Percentiles rank a stretch among this genome's conserved stretches.
phyloP scores from a whole-genome alignment of 1,140 invertebrate species.

The Lycorma delicatula region DNA sequence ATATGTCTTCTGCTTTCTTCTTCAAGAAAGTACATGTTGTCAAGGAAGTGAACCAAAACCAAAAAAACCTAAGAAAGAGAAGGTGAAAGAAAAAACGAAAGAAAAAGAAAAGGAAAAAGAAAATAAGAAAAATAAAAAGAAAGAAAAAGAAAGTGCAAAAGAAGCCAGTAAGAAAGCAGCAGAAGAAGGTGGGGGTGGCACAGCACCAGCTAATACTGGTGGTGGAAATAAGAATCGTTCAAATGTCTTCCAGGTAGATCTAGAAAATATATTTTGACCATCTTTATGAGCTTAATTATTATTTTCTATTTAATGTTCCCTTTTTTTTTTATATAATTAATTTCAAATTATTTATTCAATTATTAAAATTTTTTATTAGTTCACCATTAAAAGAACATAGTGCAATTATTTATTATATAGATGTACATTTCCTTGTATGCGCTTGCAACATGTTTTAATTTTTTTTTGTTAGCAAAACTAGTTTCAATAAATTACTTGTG shows the following conservation, averaged over 20 bases:
- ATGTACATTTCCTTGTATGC: too few species aligned
- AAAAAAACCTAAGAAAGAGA: slow-evolving; percentile 60
- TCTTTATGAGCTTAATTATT: slow-evolving; percentile 28
- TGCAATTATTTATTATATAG: too few species aligned
- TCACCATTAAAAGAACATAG: too few species aligned
- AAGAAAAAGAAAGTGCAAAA: slow-evolving; percentile 25
- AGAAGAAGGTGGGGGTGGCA: slow-evolving; percentile 9
- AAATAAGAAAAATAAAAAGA: slow-evolving; percentile 26
- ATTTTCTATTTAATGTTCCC: slow-evolving; percentile 37
- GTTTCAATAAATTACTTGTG: too few species aligned
- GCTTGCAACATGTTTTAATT: too few species aligned
- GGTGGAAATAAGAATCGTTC: slow-evolving; percentile 23
- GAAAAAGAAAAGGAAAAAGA: slow-evolving; percentile 37
- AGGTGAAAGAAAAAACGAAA: slow-evolving; percentile 40
- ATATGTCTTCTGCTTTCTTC: slow-evolving; percentile 93
- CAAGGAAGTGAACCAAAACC: slow-evolving; percentile 53
- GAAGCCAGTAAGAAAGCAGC: slow-evolving; percentile 14
- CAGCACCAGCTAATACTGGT: slow-evolving; percentile 10
- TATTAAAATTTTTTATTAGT: slow-evolving; percentile 40
- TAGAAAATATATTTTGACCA: neutral
- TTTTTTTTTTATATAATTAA: neutral
- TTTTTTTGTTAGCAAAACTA: too few species aligned
- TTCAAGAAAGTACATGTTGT: slow-evolving; percentile 82
- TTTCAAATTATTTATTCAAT: neutral
- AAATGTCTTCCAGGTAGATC: slow-evolving; percentile 32